phyloP scores from a whole-genome alignment of 2,113 vertebrate species.

The Malurus melanocephalus region DNA sequence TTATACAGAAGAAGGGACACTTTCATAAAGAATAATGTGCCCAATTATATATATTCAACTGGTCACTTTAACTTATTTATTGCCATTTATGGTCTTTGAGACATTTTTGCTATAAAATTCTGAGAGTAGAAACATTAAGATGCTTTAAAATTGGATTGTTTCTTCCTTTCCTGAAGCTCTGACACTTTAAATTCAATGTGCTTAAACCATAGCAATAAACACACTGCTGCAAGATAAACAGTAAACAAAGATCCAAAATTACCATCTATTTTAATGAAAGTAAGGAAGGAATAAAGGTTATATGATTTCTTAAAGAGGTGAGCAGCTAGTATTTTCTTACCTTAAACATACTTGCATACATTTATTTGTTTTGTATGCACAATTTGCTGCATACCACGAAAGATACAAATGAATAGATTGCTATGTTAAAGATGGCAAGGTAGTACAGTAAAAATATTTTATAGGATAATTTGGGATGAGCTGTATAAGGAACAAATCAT shows the following conservation, averaged over 20 bases:
- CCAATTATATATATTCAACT: background rate
- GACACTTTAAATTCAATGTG: background rate
- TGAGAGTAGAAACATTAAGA: background rate
- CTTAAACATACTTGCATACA: background rate
- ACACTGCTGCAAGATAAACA: background rate
- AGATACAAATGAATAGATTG: background rate
- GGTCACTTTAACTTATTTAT: background rate
- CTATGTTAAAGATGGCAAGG: background rate
- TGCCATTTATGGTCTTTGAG: background rate
- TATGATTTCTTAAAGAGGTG: background rate
- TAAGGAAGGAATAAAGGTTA: background rate
- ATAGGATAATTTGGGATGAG: constrained; percentile 25
- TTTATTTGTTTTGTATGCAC: background rate
- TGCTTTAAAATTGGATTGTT: background rate
- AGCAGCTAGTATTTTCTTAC: background rate
- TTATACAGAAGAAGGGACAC: background rate
- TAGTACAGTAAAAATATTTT: constrained; percentile 49
- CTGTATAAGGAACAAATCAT: constrained; percentile 23
- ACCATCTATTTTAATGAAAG: background rate
- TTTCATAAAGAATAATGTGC: background rate
- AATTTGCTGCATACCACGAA: background rate
- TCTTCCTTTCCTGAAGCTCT: background rate
- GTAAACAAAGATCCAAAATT: background rate
- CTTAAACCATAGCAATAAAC: background rate
- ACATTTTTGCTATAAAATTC: background rate